Conservation (phyloP, 2,113 vertebrate genomes). For the Leiothrix lutea region DNA sequence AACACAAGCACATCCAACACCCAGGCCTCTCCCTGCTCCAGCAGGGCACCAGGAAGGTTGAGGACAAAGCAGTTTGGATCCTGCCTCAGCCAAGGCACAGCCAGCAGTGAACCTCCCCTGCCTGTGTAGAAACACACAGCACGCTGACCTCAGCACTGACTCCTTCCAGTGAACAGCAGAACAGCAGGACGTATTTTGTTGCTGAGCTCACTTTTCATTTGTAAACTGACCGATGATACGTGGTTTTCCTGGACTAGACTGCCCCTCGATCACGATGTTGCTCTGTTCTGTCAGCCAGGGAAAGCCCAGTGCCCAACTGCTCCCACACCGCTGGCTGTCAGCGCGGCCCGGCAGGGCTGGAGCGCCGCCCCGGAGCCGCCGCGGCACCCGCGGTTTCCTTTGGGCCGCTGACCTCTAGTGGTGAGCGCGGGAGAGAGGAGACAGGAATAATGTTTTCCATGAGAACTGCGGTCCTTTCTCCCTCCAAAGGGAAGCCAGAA, state of each 20-base stretch:
- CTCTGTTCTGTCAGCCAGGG: not conserved
- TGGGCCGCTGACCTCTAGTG: slow-evolving; percentile 42
- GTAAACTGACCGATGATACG: not conserved
- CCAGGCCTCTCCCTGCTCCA: not conserved
- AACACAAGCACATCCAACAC: accelerated
- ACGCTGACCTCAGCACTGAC: not conserved
- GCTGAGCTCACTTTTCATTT: not conserved
- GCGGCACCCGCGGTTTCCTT: not conserved
- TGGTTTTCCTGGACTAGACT: not conserved
- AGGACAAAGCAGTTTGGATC: not conserved
- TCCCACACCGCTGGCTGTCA: accelerated
- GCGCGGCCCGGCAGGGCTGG: not conserved
- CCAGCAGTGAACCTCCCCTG: not conserved
- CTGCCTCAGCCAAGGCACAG: not conserved
- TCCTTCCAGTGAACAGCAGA: not conserved
- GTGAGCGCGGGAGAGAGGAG: not conserved
- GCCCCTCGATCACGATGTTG: accelerated
- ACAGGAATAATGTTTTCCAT: accelerated
- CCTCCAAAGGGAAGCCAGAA: not conserved
- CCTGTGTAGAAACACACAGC: not conserved
- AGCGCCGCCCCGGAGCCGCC: accelerated
- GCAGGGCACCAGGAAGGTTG: not conserved
- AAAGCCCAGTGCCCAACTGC: not conserved
- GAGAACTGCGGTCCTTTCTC: not conserved
- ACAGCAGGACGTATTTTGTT: not conserved